Evolutionary conservation across 2,888 invertebrate species (phyloP).

Genomic region (Drosophila formosana): DNA sequence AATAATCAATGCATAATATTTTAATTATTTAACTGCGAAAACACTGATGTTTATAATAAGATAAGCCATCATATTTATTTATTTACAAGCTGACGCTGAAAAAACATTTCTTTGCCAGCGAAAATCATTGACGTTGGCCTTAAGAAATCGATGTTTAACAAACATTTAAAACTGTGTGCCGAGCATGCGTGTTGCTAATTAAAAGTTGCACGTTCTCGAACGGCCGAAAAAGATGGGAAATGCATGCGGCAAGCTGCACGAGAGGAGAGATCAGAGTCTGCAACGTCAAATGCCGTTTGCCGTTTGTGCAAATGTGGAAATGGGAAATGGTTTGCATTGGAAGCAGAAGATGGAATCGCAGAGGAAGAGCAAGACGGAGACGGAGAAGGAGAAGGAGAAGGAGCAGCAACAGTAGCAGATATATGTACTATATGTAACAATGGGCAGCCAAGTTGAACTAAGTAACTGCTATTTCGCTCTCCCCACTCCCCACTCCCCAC

Average conservation of each 20-base stretch:
- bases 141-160: too few species aligned
- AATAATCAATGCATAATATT: too few species aligned
- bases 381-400: slow-evolving; percentile 15
- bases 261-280: slow-evolving; percentile 29
- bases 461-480: slow-evolving; percentile 48
- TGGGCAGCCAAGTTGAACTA: slow-evolving; percentile 70
- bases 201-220: background rate
- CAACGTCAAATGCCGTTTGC: slow-evolving; percentile 58
- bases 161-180: slow-evolving; percentile 13
- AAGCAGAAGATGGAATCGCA: slow-evolving; percentile 19
- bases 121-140: too few species aligned
- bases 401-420: slow-evolving; percentile 31
- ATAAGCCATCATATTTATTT: too few species aligned
- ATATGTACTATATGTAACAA: too few species aligned
- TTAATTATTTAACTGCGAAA: too few species aligned
- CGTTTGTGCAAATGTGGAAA: slow-evolving; percentile 32
- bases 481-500: background rate
- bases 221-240: slow-evolving; percentile 48
- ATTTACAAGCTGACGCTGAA: too few species aligned
- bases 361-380: slow-evolving; percentile 6
- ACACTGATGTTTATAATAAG: too few species aligned
- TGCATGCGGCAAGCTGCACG: slow-evolving; percentile 42
- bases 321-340: slow-evolving; percentile 56
- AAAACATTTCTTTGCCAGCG: too few species aligned
- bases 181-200: slow-evolving; percentile 70